These are phyloP conservation scores for Schizothorax lantsangensis DNA, from an alignment of 2,797 vertebrate species.

Conservation along the genomic window DNA sequence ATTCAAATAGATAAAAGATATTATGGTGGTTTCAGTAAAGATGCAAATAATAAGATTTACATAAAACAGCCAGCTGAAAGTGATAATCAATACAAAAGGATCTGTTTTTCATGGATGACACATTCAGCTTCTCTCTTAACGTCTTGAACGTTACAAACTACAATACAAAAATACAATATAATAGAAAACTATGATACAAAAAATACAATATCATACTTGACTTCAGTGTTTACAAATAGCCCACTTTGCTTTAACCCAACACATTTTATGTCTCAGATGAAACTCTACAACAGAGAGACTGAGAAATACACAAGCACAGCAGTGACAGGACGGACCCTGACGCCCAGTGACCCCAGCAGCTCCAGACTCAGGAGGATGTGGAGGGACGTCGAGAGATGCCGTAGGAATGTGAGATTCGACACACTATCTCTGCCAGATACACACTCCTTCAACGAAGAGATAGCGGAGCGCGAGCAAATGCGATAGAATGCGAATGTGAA, in stretches of 20 bases:
- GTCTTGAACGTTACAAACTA: neutral
- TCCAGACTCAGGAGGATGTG: conserved; percentile 58
- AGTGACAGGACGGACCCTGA: conserved; percentile 65
- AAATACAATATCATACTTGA: neutral
- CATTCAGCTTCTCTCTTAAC: neutral
- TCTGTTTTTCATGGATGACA: conserved; percentile 49
- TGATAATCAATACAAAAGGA: conserved; percentile 71
- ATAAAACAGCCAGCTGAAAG: conserved; percentile 72
- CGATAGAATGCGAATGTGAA: conserved; percentile 65
- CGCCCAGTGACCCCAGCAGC: conserved; percentile 65
- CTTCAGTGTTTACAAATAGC: neutral
- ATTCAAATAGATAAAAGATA: conserved; percentile 80
- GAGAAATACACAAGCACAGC: conserved; percentile 49
- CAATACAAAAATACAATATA: no score
- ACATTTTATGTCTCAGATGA: conserved; percentile 47
- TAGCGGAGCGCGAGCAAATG: conserved; percentile 52
- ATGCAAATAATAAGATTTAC: conserved; percentile 79
- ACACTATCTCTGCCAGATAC: conserved; percentile 60
- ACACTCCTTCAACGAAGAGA: conserved; percentile 58
- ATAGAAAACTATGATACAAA: no score
- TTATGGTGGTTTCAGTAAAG: conserved; percentile 71
- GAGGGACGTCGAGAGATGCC: conserved; percentile 66
- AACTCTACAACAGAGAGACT: conserved; percentile 62
- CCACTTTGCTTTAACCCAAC: neutral
- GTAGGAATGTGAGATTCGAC: conserved; percentile 67